A percentile compares a stretch with the other conserved stretches of the same genome.
These are phyloP conservation scores for Mylabris phalerata DNA, from an alignment of 1,140 invertebrate genomes.

Conservation along the genomic window DNA sequence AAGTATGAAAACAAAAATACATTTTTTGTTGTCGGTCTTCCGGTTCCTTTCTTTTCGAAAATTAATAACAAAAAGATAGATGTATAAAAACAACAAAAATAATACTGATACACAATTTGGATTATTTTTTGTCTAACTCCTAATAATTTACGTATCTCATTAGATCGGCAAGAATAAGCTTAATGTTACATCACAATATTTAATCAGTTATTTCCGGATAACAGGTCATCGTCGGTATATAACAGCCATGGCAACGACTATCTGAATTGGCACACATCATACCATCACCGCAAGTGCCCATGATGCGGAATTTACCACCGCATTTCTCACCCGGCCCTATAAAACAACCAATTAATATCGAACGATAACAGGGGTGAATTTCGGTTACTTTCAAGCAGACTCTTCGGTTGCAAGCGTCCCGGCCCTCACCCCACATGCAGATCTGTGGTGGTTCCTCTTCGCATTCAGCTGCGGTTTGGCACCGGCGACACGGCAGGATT, in stretches of 20 bases:
- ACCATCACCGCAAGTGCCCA: conserved; percentile 48
- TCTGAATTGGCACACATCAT: conserved; percentile 44
- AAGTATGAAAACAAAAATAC: too few relatives aligned
- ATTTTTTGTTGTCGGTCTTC: too few relatives aligned
- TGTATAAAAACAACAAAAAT: neutral
- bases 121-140: neutral
- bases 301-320: conserved; percentile 42
- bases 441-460: conserved; percentile 26
- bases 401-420: conserved; percentile 32
- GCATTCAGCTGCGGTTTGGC: conserved; percentile 29
- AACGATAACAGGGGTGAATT: neutral
- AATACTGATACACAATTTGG: conserved; percentile 2
- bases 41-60: too few relatives aligned
- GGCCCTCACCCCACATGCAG: conserved; percentile 35
- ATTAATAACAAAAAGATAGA: too few relatives aligned
- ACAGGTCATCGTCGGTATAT: conserved; percentile 28
- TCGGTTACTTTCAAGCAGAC: conserved; percentile 36
- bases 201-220: conserved; percentile 6
- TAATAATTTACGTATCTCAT: neutral
- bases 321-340: conserved; percentile 49
- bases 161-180: neutral
- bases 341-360: conserved; percentile 15
- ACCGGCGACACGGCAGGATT: conserved; percentile 8
- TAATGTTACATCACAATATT: too few relatives aligned
- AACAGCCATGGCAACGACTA: conserved; percentile 46